Conservation (phyloP, 2,113 vertebrate species). For the Channa argus region DNA sequence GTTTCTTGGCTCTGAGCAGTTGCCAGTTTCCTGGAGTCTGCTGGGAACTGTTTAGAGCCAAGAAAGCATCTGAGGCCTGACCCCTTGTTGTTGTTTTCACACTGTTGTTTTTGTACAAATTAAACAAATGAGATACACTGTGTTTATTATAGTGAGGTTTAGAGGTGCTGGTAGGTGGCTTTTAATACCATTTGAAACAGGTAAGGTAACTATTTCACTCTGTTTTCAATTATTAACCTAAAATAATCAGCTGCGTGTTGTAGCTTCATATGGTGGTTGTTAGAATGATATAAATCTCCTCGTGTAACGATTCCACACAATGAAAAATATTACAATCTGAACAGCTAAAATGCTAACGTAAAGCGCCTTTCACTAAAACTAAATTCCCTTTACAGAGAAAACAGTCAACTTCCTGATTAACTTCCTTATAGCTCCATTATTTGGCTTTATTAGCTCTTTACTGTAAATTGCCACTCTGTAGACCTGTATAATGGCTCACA, state of each 20-base stretch:
- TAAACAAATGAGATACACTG: neutral
- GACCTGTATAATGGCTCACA: neutral
- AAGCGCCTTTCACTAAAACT: no score
- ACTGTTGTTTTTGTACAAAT: neutral
- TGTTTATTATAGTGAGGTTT: neutral
- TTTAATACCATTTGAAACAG: neutral
- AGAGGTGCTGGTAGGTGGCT: neutral
- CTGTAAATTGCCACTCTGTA: conserved; percentile 6
- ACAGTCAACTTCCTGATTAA: neutral
- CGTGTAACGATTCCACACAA: no score
- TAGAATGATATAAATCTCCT: no score
- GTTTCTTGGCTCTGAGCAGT: no score
- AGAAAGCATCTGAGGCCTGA: no score
- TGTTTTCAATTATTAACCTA: neutral
- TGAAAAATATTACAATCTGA: no score
- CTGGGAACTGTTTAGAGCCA: no score
- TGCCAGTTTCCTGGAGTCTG: no score
- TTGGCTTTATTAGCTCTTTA: conserved; percentile 29
- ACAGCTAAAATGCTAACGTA: neutral
- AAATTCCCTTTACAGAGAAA: neutral
- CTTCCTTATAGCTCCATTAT: conserved; percentile 29
- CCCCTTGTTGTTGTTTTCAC: neutral
- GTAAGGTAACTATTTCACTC: no score
- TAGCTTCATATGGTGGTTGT: neutral
- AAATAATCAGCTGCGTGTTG: neutral